Base-by-base conservation (phyloP, 2,797 vertebrate species). In the Spinibarbus caldwelli region DNA sequence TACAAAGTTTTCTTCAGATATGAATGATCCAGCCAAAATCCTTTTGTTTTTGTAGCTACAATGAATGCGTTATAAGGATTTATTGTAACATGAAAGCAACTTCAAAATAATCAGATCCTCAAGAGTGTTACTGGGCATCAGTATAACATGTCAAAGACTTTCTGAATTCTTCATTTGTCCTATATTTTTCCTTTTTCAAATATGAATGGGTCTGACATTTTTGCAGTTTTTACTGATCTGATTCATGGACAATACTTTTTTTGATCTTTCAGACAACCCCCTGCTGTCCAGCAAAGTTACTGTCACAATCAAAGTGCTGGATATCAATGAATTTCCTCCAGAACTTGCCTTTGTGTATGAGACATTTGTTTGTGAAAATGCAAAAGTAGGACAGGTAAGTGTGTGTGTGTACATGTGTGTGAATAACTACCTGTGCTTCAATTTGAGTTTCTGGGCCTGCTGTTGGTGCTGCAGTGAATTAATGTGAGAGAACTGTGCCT, bases 291-390 rank as follows among this genome's bases (percentile, higher is more conserved):
- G 94, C 91, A 96, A 95, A 94, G 96, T 97, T 83, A 94, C 93
- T 10, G 95, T 98, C 92, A 92, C 93, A 36, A 93, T 98, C 93
- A 96, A 96, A 82, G 93, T 98, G 78, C 85, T 98, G 89, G 97
- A 99, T 93, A 96, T 99, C 87, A 99, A 99, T 36, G 97, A 98
- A 92, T 99, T 97, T 91, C 95, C 97, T 82, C 97, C 97, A 67
- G 96, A 98, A 93, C 95, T 98, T 90, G 93, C 94, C 29, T 91
- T 95, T 83, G 96, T 96, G 1, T 95, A 96, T 85, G 96, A 97
- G 87, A 96, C 95, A 29, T 95, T 96, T 49, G 96, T 98, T 31
- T 99, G 97, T 94, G 97, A 98, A 92, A 97, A 96, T 89, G 94
- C 96, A 90, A 96, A 96, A 91, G 90, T 93, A 41, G 97, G 97